Evolutionary conservation across 2,113 vertebrate species (phyloP), one percentile per base, ranked within the genome.

Genomic region (Nibea albiflora): DNA sequence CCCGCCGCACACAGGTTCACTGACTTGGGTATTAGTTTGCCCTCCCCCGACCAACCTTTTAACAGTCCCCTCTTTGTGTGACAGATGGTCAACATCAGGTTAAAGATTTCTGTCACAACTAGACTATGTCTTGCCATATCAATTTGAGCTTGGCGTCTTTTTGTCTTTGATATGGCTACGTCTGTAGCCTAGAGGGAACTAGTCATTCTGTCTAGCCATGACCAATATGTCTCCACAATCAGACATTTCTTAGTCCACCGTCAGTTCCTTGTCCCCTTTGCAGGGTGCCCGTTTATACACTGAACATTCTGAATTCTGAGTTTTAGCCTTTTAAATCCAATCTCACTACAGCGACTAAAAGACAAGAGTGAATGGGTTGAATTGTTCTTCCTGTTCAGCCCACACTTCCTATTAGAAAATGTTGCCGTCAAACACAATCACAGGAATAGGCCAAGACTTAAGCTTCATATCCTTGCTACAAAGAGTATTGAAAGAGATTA

Each of bases 81-180:
- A 77, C 89, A 89, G 73, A 57, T 89, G 83, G 62, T 74, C 64
- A 78, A 88, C 53, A 82, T 92, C 81, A 81, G 46, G 54, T 81
- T 85, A 57, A 80, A 77, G 54, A 31, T 12, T 11, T 60, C 64
- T 73, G 73, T 80, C 65, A 76, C 31, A 77, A 39, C 70, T 39
- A 26, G 28, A 20, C 49, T 1, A n/a, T 57, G 60, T 71, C 65
- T 72, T 66, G 31, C 42, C 56, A 1, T 65, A 76, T 83, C 62
- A 77, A 66, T 81, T 70, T 71, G 52, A 83, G 42, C 17, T 61
- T 54, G 46, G 46, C 10, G 49, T 89, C 44, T 70, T 77, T 70
- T 35, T 20, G 26, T 17, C 64, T 86, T 75, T 87, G 67, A 80
- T 81, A 69, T 76, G 76, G 75, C 68, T 39, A 15, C 20, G 54